These are phyloP conservation scores for Dinoponera quadriceps DNA, from an alignment of 1,140 invertebrate genomes.

Conservation along the genomic window DNA sequence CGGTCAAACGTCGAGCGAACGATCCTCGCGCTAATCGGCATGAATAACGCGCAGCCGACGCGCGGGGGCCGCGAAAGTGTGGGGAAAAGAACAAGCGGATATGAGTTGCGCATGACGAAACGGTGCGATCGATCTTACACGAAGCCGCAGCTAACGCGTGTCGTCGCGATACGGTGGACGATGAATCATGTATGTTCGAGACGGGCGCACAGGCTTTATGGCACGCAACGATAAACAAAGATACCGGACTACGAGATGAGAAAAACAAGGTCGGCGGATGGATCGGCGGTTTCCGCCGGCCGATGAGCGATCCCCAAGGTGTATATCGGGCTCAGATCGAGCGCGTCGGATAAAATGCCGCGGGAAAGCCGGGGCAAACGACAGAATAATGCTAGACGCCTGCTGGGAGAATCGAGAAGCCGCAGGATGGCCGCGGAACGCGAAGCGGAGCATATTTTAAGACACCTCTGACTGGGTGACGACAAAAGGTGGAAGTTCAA, in stretches of 20 bases:
- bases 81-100: conserved; percentile 45
- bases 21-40: conserved; percentile 7
- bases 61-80: conserved; percentile 1
- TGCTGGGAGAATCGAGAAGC: not conserved
- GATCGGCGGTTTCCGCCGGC: not conserved
- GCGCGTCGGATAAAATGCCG: not conserved
- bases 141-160: conserved; percentile 27
- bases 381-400: not conserved
- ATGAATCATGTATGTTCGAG: conserved; percentile 45
- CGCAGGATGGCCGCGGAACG: not conserved
- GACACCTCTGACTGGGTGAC: not conserved
- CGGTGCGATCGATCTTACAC: conserved; percentile 25
- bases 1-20: not conserved
- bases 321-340: not conserved
- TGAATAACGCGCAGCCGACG: not conserved
- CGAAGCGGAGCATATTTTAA: not conserved
- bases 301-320: not conserved
- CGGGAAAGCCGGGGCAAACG: not conserved
- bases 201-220: conserved; percentile 31
- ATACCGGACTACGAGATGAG: not conserved
- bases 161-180: conserved; percentile 3
- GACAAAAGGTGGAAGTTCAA: not conserved
- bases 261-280: not conserved
- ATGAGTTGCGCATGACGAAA: conserved; percentile 46
- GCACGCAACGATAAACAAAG: conserved; percentile 50